These are phyloP conservation scores for Zapus hudsonius DNA, from an alignment of 2,113 vertebrate genomes.

Conservation along the genomic window DNA sequence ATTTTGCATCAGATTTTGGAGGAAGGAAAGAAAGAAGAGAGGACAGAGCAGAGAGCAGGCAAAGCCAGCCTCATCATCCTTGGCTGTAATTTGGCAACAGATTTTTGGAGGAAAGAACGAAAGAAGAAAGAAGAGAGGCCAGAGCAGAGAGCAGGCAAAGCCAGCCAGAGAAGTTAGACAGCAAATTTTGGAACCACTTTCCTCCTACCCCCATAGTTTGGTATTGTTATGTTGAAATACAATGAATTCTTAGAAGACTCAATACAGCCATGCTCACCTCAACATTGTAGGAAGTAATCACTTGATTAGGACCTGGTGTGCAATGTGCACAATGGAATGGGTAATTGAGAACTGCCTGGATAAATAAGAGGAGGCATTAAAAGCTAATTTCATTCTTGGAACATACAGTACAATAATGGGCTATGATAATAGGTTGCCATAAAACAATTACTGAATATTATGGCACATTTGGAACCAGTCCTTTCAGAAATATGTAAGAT, in stretches of 20 bases:
- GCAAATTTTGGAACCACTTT: constrained; percentile 13
- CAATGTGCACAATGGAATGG: not conserved
- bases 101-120: not conserved
- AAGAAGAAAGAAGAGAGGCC: not conserved
- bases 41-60: not conserved
- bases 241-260: constrained; percentile 38
- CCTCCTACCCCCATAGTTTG: not conserved
- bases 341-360: constrained; percentile 67
- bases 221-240: constrained; percentile 35
- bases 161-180: not conserved
- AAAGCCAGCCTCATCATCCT: not conserved
- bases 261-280: not conserved
- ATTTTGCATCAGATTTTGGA: not conserved
- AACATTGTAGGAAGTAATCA: constrained; percentile 54
- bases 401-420: constrained; percentile 56
- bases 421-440: constrained; percentile 58
- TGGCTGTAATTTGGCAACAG: not conserved
- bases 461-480: constrained; percentile 33
- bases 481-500: constrained; percentile 48
- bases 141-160: not conserved
- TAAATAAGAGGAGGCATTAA: constrained; percentile 68
- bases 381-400: constrained; percentile 73
- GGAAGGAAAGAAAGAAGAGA: not conserved
- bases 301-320: constrained; percentile 49
- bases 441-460: constrained; percentile 55